Evolutionary conservation across 2,888 invertebrate genomes (phyloP), one percentile per base, ranked within the genome.

Genomic region (Molorchus minor): DNA sequence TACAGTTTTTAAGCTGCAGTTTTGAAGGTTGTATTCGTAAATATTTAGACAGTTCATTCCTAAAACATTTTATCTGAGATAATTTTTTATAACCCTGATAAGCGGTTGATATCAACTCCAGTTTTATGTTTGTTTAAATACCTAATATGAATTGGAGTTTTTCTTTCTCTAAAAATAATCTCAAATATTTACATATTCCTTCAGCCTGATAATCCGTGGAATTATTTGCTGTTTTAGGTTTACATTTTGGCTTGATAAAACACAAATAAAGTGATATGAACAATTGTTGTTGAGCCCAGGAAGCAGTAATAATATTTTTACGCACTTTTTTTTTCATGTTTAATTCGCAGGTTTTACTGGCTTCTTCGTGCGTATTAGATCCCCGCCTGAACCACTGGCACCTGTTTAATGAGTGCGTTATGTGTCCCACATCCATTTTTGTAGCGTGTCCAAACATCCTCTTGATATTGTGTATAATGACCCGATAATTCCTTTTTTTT

Each of bases 21-120:
- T 15, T 45, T 45, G 36, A 49, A 19, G 21, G 36, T 43, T 43
- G 36, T 35, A 21, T 36, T 13, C 20, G 47, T 47, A 36, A 36
- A 36, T 47, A 47, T 47, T 47, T 47, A 47, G 36, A 35, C 36
- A 47, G 15, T 21, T 36, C 19, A 19, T 17, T 36, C 36, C 35
- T 20, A n/a, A 36, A 21, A 43, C 21, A 25, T 21, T 20, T 47
- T 47, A 47, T 47, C 47, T 47, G 10, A 47, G 19, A 20, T 36
- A 47, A 3, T 47, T 47, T 47, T 47, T 47, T 47, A 47, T 47
- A 36, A 36, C 36, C 8, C 12, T 13, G 35, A 8, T 35, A 47
- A 47, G 20, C 15, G 15, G 19, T 17, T 36, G 13, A 20, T 47
- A 47, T 47, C 20, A 36, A 13, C 33, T 46, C 33, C 33, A 46